Base-by-base conservation (phyloP, 2,113 vertebrate species). In the Aepyceros melampus region DNA sequence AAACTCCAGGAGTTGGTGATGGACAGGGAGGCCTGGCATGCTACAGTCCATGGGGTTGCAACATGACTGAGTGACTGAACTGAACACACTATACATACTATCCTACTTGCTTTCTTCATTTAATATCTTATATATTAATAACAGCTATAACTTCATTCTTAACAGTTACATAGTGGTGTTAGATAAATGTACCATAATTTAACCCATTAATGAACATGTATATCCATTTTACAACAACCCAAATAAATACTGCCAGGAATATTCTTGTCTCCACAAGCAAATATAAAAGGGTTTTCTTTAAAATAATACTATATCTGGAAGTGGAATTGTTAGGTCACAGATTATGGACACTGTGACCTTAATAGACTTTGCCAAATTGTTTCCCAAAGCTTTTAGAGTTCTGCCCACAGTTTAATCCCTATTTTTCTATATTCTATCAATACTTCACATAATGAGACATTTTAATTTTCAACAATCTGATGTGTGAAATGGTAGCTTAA, bases 351-450 rank as follows among this genome's bases (percentile, higher is more conserved):
- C 7, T 81, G 27, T 45, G 82, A 74, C 53, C 31, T 91, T 83
- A 53, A 82, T 0, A 74, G 19, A 64, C 91, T 97, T 88, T 92
- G 49, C 1, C 79, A 97, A 94, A 97, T 7, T 98, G 78, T 95
- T 74, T 87, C 62, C 85, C 71, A 97, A 91, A 92, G 11, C 33
- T 79, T 83, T 89, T 64, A 87, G 55, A 93, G 33, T 60, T 64
- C 55, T 7, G 14, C 33, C 29, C 60, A 96, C 49, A 95, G 51
- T 55, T 16, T 45, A 93, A 96, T 86, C 78, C 13, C 12, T n/a
- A 36, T 40, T 94, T 90, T 93, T 88, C 33, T 82, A 4, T 49
- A 58, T 55, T 4, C 6, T 47, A 74, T 33, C 36, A 98, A 92
- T 3, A 86, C 29, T 62, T 87, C 89, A 90, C 43, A 64, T 53